Conservation (phyloP, 2,888 invertebrate genomes). For the Taenaris catops region DNA sequence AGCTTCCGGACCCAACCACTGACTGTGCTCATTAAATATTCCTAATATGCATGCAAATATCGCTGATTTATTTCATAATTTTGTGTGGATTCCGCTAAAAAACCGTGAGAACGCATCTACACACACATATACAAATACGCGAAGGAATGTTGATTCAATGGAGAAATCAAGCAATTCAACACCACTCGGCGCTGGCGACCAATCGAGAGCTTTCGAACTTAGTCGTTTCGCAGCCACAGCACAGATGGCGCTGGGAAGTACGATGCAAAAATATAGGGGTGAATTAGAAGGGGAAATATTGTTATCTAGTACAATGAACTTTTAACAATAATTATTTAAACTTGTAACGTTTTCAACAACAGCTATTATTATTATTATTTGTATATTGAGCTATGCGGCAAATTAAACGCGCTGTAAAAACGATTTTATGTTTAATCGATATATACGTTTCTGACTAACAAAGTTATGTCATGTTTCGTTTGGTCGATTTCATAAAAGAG, state of each 20-base stretch:
- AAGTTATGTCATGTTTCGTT: too few relatives aligned
- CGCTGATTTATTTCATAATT: conserved; percentile 49
- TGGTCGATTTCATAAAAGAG: too few relatives aligned
- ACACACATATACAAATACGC: conserved; percentile 67
- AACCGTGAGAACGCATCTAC: conserved; percentile 63
- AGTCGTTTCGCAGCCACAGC: conserved; percentile 36
- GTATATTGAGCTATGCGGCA: too few relatives aligned
- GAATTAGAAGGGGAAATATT: conserved; percentile 28
- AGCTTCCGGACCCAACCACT: conserved; percentile 23
- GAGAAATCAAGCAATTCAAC: conserved; percentile 74
- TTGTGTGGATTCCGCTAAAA: conserved; percentile 27
- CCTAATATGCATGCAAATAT: conserved; percentile 23
- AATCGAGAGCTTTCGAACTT: conserved; percentile 64
- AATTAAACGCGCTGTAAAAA: too few relatives aligned
- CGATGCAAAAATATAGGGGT: conserved; percentile 35
- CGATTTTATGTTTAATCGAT: too few relatives aligned
- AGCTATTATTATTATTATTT: too few relatives aligned
- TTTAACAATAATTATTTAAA: conserved; percentile 16
- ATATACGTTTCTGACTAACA: too few relatives aligned
- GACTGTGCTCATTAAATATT: conserved; percentile 24
- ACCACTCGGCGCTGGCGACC: conserved; percentile 51
- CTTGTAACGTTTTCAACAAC: conserved; percentile 15
- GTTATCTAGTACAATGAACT: conserved; percentile 21
- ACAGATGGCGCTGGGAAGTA: conserved; percentile 56
- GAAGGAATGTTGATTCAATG: conserved; percentile 78